These are phyloP conservation scores for Conus betulinus DNA, from an alignment of 1,140 invertebrate genomes.

Conservation along the genomic window DNA sequence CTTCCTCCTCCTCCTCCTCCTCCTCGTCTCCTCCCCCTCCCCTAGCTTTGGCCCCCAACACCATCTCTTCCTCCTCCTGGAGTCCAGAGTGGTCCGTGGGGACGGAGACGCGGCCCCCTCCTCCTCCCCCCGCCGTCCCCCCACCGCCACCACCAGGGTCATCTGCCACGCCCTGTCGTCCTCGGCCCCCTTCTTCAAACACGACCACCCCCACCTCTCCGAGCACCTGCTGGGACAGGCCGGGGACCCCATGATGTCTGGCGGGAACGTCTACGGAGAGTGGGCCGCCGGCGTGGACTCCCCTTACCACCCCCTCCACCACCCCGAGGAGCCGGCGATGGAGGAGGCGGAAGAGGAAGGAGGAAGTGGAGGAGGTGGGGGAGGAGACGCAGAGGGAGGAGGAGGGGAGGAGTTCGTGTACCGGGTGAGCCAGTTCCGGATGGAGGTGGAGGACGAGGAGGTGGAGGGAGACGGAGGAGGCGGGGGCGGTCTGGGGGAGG, in stretches of 20 bases:
- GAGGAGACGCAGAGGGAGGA: background rate
- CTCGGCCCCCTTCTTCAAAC: background rate
- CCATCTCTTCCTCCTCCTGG: background rate
- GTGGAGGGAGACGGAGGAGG: background rate
- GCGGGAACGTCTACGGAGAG: background rate
- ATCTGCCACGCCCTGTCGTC: background rate
- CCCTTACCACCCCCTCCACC: too few species aligned
- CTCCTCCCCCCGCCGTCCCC: background rate
- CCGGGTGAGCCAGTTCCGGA: background rate
- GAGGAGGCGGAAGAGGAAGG: background rate
- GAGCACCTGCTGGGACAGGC: background rate
- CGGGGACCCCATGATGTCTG: slow-evolving; percentile 10
- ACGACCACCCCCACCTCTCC: background rate
- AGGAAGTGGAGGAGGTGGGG: background rate
- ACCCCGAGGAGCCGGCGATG: background rate
- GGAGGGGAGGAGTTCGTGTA: background rate
- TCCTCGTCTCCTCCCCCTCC: background rate
- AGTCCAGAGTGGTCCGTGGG: background rate
- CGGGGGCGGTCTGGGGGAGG: background rate
- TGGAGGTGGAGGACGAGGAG: background rate
- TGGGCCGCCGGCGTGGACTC: too few species aligned
- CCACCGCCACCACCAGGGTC: background rate
- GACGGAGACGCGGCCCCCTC: background rate
- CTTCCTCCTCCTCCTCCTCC: background rate
- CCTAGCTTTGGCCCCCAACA: background rate